These are phyloP conservation scores for Nasonovia ribisnigri DNA, from an alignment of 2,888 invertebrate species.

Conservation along the genomic window DNA sequence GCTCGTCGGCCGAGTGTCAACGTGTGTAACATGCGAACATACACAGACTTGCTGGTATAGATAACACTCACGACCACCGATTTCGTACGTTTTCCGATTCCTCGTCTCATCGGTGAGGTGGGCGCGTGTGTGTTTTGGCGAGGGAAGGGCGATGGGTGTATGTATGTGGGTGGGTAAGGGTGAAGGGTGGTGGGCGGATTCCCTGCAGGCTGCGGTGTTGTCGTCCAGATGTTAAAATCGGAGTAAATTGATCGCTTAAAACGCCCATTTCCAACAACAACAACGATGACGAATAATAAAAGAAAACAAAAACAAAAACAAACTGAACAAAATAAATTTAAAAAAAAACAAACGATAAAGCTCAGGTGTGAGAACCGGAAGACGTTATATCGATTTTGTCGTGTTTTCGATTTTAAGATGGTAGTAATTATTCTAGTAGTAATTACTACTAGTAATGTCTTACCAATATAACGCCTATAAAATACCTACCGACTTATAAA, in stretches of 20 bases:
- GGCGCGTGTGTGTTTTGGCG: no score
- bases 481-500: background rate
- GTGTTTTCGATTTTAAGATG: background rate
- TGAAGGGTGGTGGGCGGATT: background rate
- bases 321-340: background rate
- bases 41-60: background rate
- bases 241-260: slow-evolving; percentile 26
- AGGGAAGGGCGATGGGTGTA: background rate
- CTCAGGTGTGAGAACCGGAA: background rate
- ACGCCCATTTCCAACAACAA: background rate
- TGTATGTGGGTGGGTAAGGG: background rate
- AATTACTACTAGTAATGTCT: no score
- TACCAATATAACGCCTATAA: no score
- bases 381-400: background rate
- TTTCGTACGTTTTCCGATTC: background rate
- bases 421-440: background rate
- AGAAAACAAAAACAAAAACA: background rate
- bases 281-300: background rate
- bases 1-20: slow-evolving; percentile 42
- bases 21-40: background rate
- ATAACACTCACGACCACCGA: background rate
- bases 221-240: slow-evolving; percentile 19
- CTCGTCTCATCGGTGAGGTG: background rate
- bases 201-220: background rate
- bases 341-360: background rate